Percentiles rank a stretch among this genome's conserved stretches.
Conservation (phyloP, 2,113 vertebrate species). For the Myotis lucifugus region DNA sequence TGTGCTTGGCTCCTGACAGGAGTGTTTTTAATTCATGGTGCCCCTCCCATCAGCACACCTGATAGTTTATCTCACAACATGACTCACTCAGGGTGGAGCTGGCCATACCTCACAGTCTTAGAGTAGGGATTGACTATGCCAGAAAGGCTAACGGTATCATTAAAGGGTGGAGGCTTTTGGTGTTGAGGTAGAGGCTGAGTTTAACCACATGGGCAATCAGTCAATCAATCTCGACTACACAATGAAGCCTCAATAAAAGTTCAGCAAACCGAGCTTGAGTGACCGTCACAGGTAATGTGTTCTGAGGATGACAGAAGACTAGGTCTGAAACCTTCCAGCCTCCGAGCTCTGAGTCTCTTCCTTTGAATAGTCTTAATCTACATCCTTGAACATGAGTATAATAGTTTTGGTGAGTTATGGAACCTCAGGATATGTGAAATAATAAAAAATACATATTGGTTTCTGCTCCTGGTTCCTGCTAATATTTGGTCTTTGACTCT, state of each 20-base stretch:
- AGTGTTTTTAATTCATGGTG: not conserved
- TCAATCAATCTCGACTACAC: not conserved
- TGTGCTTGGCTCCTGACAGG: not conserved
- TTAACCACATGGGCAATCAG: not conserved
- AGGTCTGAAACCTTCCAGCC: not conserved
- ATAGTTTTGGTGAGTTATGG: not conserved
- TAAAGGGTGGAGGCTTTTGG: not conserved
- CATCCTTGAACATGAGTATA: not conserved
- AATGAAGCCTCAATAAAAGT: not conserved
- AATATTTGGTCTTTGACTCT: not conserved
- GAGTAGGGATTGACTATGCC: no score
- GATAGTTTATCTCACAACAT: not conserved
- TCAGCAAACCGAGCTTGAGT: not conserved
- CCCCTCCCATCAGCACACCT: no score
- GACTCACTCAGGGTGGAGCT: not conserved
- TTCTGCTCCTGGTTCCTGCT: not conserved
- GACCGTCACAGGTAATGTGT: fast-evolving
- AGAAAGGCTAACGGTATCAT: not conserved
- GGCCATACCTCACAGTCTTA: not conserved
- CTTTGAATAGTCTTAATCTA: not conserved
- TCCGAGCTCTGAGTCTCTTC: not conserved
- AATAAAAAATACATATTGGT: not conserved
- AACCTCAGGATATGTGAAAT: not conserved
- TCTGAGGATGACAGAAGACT: not conserved
- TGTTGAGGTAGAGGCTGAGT: not conserved